phyloP scores from a whole-genome alignment of 2,797 vertebrate species.

The Echiichthys vipera region DNA sequence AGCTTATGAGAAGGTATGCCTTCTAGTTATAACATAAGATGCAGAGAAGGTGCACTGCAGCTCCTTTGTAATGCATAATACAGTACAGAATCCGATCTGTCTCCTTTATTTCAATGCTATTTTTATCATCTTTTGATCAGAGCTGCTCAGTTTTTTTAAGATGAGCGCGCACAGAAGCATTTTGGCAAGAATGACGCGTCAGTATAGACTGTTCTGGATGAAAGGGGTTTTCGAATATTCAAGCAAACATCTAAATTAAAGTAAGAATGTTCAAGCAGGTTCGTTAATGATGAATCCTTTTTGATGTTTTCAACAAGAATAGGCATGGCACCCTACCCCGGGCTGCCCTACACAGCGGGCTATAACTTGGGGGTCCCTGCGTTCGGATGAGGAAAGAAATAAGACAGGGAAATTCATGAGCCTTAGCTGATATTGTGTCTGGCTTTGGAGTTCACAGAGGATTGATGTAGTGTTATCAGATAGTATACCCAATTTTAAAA shows the following conservation, averaged over 20 bases:
- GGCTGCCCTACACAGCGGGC: slow-evolving; percentile 28
- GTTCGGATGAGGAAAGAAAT: slow-evolving; percentile 16
- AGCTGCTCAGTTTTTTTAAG: slow-evolving; percentile 53
- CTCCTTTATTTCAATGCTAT: slow-evolving; percentile 63
- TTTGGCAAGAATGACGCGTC: slow-evolving; percentile 55
- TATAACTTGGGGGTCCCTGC: not conserved
- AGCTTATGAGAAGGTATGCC: slow-evolving; percentile 20
- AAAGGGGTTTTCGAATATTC: slow-evolving; percentile 67
- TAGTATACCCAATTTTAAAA: not conserved
- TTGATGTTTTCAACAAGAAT: slow-evolving; percentile 58
- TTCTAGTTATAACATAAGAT: slow-evolving; percentile 28
- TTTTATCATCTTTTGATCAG: slow-evolving; percentile 70
- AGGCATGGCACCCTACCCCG: not conserved
- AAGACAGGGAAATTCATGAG: slow-evolving; percentile 3
- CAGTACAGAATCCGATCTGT: slow-evolving; percentile 46
- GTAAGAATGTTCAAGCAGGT: slow-evolving; percentile 46
- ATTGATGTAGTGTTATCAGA: slow-evolving; percentile 18
- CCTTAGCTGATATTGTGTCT: slow-evolving; percentile 18
- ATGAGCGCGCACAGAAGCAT: slow-evolving; percentile 13
- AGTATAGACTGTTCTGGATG: slow-evolving; percentile 48
- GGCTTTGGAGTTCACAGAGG: slow-evolving; percentile 38
- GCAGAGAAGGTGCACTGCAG: slow-evolving; percentile 13
- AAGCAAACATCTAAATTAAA: slow-evolving; percentile 60
- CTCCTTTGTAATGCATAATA: slow-evolving; percentile 62
- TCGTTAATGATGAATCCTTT: slow-evolving; percentile 56